Base-by-base conservation (phyloP, 2,113 vertebrate species). In the Aphyosemion australe region DNA sequence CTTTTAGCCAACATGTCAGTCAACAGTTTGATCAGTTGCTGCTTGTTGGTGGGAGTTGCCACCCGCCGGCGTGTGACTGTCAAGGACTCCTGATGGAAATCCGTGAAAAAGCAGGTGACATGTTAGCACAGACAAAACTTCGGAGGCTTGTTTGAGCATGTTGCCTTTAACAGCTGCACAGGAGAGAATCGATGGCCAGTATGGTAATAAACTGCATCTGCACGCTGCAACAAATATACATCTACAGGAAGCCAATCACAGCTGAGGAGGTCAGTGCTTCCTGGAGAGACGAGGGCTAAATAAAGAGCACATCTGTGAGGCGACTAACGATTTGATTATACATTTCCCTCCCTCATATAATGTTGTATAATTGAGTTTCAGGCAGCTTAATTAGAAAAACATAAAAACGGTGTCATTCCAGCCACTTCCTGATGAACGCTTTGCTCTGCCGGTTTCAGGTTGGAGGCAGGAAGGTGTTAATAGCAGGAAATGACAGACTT, bases 401-500 rank as follows among this genome's bases (percentile, higher is more conserved):
- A 66, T 68, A 69, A 70, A 37, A 80, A 79, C 41, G 18, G 73
- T 79, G 86, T 80, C 76, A 74, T 73, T 85, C 37, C 46, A 73
- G 72, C 79, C 63, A 74, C 86, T 88, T 89, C 86, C 84, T 86
- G 82, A 70, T 76, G 81, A 78, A 59, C 50, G 71, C 79, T 79
- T 76, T 78, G 78, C 82, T 61, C 76, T 21, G 59, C 57, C 52
- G 43, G 51, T 72, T 74, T 65, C 65, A 78, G 57, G 78, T 74
- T 56, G 69, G 78, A 86, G 72, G 85, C 61, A 63, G 80, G 77
- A 78, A 74, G 58, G 55, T 64, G 80, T 86, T 89, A 90, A 88
- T 86, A 70, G 85, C 86, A 90, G 89, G 90, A 91, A 91, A 89
- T 78, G 79, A 84, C 77, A 82, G 82, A 78, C 84, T 87, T 89